phyloP scores from a whole-genome alignment of 2,113 vertebrate species.

The Lepus europaeus region DNA sequence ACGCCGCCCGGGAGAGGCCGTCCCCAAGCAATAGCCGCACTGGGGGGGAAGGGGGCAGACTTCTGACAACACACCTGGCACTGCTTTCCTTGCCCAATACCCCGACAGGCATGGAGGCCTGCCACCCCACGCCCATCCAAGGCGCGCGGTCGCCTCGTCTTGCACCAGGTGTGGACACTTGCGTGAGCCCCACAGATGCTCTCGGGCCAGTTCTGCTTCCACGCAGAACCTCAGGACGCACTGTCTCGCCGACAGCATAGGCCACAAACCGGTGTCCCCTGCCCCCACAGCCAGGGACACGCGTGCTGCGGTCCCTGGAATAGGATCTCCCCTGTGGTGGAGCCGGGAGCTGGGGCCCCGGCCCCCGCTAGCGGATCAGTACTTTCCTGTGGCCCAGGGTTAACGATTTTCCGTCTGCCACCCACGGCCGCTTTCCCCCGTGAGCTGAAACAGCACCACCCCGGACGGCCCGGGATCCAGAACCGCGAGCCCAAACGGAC shows the following conservation, averaged over 20 bases:
- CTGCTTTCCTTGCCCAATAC: too few species aligned
- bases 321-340: too few species aligned
- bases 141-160: not conserved
- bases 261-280: not conserved
- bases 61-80: not conserved
- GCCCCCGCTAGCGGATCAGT: too few species aligned
- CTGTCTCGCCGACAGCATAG: too few species aligned
- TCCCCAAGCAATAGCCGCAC: not conserved
- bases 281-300: too few species aligned
- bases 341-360: too few species aligned
- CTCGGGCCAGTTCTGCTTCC: too few species aligned
- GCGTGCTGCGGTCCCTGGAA: too few species aligned
- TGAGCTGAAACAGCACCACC: not conserved
- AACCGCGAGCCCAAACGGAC: not conserved
- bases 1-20: not conserved
- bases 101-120: not conserved
- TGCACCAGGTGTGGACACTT: not conserved
- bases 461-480: not conserved
- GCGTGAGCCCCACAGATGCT: not conserved
- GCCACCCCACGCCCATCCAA: not conserved
- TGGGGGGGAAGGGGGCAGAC: too few species aligned
- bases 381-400: too few species aligned
- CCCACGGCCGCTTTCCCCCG: not conserved
- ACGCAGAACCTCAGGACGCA: not conserved
- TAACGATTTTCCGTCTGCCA: too few species aligned